Base-by-base conservation (phyloP, 2,113 vertebrate species). In the Triplophysa siluroides region DNA sequence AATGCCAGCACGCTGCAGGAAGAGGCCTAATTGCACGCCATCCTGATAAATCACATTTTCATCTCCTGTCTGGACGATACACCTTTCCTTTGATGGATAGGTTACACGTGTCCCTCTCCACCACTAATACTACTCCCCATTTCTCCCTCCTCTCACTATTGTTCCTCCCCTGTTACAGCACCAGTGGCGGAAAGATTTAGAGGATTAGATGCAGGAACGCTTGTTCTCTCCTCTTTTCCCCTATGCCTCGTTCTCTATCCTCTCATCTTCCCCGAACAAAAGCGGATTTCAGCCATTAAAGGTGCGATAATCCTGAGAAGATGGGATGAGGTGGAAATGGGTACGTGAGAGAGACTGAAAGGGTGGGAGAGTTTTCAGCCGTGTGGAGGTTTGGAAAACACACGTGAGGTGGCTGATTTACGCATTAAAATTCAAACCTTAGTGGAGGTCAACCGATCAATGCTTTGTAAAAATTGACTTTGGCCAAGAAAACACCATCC, bases 221-320 rank as follows among this genome's bases (percentile, higher is more conserved):
- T 58, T 72, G 43, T 63, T 67, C 81, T 52, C 56, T 24, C 16
- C 74, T 11, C 58, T 43, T 45, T 18, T 23, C n/a, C 75, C 26
- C 64, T 47, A 16, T 21, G 60, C 18, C n/a, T 26, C 43, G 19
- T 68, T 73, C 75, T 76, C 75, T 14, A 67, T 69, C 29, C 52
- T 81, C 56, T 65, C 43, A 76, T 81, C 70, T 77, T 79, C 47
- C 8, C 61, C 21, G 72, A 83, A 81, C 80, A 84, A 75, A 84
- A 84, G 77, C 82, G 21, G 79, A 80, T 84, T 85, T 82, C 78
- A 75, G 69, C 75, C 78, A 82, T 84, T 84, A 86, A 80, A 88
- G 67, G 81, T 85, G 81, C 71, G 80, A 86, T 86, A 78, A 83
- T 86, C 76, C 73, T 65, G 65, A 69, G 64, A 52, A 68, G 80